A percentile compares a stretch with the other conserved stretches of the same genome.
phyloP scores from a whole-genome alignment of 2,888 invertebrate genomes.

The Abscondita cerata region DNA sequence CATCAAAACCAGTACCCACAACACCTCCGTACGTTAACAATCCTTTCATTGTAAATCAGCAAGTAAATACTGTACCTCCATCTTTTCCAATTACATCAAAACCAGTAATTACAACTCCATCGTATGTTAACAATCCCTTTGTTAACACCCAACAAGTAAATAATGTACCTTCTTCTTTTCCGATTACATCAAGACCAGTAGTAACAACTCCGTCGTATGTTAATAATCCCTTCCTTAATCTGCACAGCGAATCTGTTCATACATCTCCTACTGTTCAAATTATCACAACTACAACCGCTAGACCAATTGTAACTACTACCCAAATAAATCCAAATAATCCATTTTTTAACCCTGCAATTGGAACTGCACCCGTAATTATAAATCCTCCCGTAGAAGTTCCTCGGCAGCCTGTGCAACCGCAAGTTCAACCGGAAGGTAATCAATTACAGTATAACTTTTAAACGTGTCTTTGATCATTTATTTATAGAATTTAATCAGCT shows the following conservation, averaged over 20 bases:
- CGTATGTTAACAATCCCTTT: conserved; percentile 9
- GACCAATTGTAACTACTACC: not conserved
- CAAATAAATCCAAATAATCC: conserved; percentile 5
- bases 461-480: not conserved
- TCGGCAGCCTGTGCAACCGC: not conserved
- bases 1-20: not conserved
- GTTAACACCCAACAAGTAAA: not conserved
- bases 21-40: not conserved
- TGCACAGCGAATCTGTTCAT: not conserved
- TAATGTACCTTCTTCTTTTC: not conserved
- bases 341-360: conserved; percentile 1
- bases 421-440: conserved; percentile 9
- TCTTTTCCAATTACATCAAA: not conserved
- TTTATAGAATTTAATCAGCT: not conserved
- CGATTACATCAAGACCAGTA: not conserved
- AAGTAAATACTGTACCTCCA: not conserved
- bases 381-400: not conserved
- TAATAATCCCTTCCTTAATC: not conserved
- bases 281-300: not conserved
- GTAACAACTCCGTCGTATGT: not conserved
- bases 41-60: conserved; percentile 1
- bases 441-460: not conserved
- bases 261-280: not conserved
- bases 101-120: too few relatives aligned
- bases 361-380: not conserved